Conservation (phyloP, 2,888 invertebrate species). For the Aleiodes alternator region DNA sequence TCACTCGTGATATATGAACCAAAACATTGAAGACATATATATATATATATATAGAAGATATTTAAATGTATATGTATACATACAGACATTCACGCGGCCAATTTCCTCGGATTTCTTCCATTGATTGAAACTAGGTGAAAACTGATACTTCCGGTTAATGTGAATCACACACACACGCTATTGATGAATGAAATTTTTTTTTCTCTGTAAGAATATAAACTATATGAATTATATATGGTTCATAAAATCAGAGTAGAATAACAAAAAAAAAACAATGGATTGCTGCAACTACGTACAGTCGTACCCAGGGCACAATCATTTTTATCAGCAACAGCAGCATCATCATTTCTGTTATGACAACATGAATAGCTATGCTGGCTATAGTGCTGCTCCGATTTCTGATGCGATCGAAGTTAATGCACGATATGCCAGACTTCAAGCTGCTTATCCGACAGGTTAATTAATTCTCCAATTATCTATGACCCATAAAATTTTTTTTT, state of each 20-base stretch:
- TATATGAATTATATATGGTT: neutral
- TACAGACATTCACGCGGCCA: constrained; percentile 29
- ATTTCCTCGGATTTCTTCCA: constrained; percentile 41
- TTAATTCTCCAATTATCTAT: constrained; percentile 31
- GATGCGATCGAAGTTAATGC: constrained; percentile 67
- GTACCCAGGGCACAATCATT: constrained; percentile 67
- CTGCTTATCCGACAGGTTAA: constrained; percentile 72
- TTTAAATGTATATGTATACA: constrained; percentile 4
- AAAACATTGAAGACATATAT: constrained; percentile 21
- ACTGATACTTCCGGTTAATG: constrained; percentile 29
- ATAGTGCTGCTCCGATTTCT: constrained; percentile 63
- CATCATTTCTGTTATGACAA: constrained; percentile 70
- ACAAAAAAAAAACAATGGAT: constrained; percentile 63
- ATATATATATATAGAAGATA: neutral
- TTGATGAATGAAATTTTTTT: constrained; percentile 7
- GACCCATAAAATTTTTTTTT: too few relatives aligned
- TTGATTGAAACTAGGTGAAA: constrained; percentile 39
- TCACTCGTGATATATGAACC: constrained; percentile 32
- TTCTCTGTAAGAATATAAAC: neutral
- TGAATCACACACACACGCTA: neutral
- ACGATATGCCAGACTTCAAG: constrained; percentile 68
- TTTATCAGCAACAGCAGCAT: constrained; percentile 63
- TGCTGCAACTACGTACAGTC: constrained; percentile 73
- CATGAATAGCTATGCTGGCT: constrained; percentile 63
- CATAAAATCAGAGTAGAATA: constrained; percentile 19